A percentile compares a stretch with the other conserved stretches of the same genome.
These are phyloP conservation scores for Petrolisthes manimaculis DNA, from an alignment of 2,888 invertebrate species.

Conservation along the genomic window DNA sequence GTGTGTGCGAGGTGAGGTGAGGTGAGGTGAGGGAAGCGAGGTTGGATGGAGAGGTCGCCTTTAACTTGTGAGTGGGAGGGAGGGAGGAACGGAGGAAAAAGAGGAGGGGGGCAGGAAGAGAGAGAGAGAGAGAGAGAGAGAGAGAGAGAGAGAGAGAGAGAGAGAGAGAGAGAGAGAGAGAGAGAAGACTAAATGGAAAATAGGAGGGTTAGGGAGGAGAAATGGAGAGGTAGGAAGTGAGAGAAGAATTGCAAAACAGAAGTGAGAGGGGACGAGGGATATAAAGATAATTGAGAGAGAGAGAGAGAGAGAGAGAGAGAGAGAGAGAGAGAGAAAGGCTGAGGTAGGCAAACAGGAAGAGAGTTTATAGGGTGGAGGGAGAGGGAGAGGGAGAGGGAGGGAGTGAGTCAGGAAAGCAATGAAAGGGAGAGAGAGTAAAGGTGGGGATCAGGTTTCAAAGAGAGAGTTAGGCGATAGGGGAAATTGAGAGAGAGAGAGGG, in stretches of 20 bases:
- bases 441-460: not conserved
- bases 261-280: not conserved
- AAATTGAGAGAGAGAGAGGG: not conserved
- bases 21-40: conserved; percentile 2
- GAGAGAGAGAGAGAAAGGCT: not conserved
- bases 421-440: not conserved
- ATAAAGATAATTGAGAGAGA: not conserved
- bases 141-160: conserved; percentile 25
- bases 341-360: not conserved
- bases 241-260: not conserved
- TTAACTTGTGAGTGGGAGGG: conserved; percentile 16
- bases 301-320: conserved; percentile 1
- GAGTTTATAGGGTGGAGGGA: not conserved
- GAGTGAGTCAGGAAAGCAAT: not conserved
- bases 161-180: conserved; percentile 22
- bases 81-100: not conserved
- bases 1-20: conserved; percentile 4
- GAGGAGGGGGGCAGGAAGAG: not conserved
- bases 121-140: conserved; percentile 6
- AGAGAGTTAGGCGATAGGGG: not conserved
- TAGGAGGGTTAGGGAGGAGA: not conserved
- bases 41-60: not conserved
- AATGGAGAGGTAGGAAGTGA: not conserved
- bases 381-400: not conserved
- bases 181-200: not conserved